Conservation (phyloP, 2,888 invertebrate genomes). For the Aethes cnicana region DNA sequence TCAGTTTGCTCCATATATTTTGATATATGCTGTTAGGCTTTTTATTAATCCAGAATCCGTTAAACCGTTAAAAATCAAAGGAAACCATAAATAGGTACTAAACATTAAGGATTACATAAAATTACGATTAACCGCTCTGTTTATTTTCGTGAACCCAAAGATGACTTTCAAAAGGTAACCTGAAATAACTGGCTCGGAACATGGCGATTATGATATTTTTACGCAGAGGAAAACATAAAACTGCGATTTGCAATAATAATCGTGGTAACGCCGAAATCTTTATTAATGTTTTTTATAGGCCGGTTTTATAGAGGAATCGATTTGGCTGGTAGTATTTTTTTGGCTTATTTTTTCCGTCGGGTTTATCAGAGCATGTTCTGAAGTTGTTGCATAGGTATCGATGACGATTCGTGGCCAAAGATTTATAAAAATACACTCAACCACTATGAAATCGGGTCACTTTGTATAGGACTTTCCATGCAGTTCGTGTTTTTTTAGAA, state of each 20-base stretch:
- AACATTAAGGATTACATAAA: neutral
- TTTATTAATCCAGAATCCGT: too few species aligned
- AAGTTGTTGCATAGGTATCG: too few species aligned
- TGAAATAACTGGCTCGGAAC: slow-evolving; percentile 5
- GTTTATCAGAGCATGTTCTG: too few species aligned
- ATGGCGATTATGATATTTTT: slow-evolving; percentile 16
- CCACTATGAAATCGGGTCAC: too few species aligned
- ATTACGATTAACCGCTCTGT: neutral
- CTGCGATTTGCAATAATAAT: slow-evolving; percentile 1
- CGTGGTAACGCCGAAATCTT: neutral
- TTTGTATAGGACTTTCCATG: too few species aligned
- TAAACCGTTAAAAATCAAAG: too few species aligned
- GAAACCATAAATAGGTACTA: neutral
- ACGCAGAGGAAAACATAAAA: slow-evolving; percentile 10
- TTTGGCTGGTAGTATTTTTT: neutral
- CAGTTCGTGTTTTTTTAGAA: too few species aligned
- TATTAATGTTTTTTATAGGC: slow-evolving; percentile 10
- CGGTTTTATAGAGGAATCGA: neutral
- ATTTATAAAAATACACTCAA: too few species aligned
- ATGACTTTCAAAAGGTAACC: slow-evolving; percentile 15
- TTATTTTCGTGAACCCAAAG: slow-evolving; percentile 2
- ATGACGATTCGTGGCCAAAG: too few species aligned
- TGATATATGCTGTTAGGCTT: too few species aligned
- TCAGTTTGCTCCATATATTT: too few species aligned
- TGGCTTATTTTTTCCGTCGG: neutral